Percentiles rank a stretch among this genome's conserved stretches.
These are phyloP conservation scores for Microtus richardsoni DNA, from an alignment of 2,113 vertebrate species.

Conservation along the genomic window DNA sequence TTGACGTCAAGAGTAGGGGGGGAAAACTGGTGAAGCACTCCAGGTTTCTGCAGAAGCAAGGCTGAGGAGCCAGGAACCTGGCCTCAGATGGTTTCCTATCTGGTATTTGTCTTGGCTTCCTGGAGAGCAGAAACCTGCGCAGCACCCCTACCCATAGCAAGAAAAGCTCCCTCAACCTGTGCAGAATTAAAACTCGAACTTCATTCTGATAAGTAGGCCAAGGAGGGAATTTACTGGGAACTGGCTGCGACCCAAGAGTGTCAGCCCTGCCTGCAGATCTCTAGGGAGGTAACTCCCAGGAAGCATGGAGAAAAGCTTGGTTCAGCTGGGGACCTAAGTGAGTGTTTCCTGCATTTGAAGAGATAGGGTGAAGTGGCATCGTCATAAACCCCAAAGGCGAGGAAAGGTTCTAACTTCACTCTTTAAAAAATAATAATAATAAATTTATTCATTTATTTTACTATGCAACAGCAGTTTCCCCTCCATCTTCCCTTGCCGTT, in stretches of 20 bases:
- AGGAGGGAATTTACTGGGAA: background rate
- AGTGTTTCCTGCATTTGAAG: background rate
- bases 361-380: too few species aligned
- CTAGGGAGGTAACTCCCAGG: background rate
- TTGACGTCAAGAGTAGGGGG: slow-evolving; percentile 84
- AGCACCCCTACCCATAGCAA: background rate
- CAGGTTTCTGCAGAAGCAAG: slow-evolving; percentile 32
- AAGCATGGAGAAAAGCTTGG: background rate
- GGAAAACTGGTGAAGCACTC: background rate
- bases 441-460: background rate
- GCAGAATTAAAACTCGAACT: background rate
- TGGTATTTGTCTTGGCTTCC: background rate
- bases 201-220: background rate
- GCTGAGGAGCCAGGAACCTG: background rate
- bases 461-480: background rate
- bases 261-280: background rate
- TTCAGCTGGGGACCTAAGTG: background rate
- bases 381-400: fast-evolving
- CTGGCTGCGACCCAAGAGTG: background rate
- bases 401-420: background rate
- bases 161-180: background rate
- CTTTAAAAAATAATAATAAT: background rate
- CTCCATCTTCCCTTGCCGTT: background rate
- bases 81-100: slow-evolving; percentile 49
- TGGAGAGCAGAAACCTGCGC: background rate